Percentiles rank a stretch among this genome's conserved stretches.
phyloP scores from a whole-genome alignment of 2,888 invertebrate species.

The Drosophila vallismaia region DNA sequence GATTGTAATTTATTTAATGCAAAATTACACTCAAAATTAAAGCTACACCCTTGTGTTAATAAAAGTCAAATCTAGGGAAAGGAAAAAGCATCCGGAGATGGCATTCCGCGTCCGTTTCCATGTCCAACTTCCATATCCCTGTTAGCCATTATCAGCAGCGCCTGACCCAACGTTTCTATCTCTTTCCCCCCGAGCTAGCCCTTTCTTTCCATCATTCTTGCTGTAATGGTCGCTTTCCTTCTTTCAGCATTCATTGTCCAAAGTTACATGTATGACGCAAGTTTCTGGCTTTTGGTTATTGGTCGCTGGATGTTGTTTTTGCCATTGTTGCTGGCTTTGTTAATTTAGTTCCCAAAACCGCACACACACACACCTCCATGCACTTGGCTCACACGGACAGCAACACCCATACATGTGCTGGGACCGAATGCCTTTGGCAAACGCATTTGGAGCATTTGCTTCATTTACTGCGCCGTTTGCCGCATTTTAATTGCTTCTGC shows the following conservation, averaged over 20 bases:
- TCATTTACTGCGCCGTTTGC: constrained; percentile 80
- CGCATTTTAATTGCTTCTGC: constrained; percentile 79
- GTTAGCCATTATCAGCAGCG: constrained; percentile 37
- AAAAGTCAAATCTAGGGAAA: neutral
- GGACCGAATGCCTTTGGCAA: constrained; percentile 63
- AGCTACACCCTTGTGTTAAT: too few relatives aligned
- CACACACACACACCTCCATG: constrained; percentile 17
- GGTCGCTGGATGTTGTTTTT: constrained; percentile 52
- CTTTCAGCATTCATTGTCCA: constrained; percentile 64
- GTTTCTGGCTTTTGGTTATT: constrained; percentile 68
- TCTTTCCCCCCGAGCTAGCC: neutral
- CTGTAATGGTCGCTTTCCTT: constrained; percentile 1
- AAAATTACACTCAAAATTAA: too few relatives aligned
- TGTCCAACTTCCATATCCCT: constrained; percentile 27
- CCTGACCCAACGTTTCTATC: constrained; percentile 13
- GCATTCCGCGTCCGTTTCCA: constrained; percentile 13
- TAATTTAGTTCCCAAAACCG: constrained; percentile 69
- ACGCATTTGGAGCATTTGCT: constrained; percentile 78
- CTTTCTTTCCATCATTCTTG: constrained; percentile 4
- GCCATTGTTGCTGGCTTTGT: constrained; percentile 57
- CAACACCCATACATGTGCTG: constrained; percentile 32
- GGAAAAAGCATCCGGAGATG: constrained; percentile 3
- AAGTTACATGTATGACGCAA: constrained; percentile 60
- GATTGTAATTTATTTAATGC: too few relatives aligned
- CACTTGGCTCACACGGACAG: constrained; percentile 13